These are phyloP conservation scores for Hippopotamus amphibius DNA, from an alignment of 2,113 vertebrate genomes.

Conservation along the genomic window DNA sequence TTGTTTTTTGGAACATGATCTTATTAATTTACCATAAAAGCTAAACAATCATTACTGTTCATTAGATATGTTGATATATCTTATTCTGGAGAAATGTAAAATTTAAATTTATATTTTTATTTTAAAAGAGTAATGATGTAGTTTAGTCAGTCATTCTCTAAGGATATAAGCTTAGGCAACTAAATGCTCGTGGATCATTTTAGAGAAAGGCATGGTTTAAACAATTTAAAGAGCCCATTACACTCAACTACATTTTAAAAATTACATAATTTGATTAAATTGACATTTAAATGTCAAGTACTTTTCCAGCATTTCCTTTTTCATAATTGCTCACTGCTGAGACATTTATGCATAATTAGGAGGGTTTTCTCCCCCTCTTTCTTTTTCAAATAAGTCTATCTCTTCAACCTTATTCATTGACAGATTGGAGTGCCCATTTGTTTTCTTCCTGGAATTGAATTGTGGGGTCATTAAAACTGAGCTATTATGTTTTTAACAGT, in stretches of 20 bases:
- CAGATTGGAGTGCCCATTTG: not conserved
- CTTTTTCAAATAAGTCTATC: not conserved
- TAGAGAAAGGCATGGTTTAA: conserved; percentile 62
- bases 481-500: not conserved
- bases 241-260: conserved; percentile 62
- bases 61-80: conserved; percentile 4
- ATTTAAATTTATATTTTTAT: conserved; percentile 53
- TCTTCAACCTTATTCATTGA: not conserved
- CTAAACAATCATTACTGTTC: not conserved
- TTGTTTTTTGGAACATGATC: not conserved
- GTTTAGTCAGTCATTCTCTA: conserved; percentile 34
- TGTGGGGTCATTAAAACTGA: not conserved
- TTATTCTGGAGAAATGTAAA: conserved; percentile 29
- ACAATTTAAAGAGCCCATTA: conserved; percentile 73
- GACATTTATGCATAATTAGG: conserved; percentile 65
- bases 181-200: conserved; percentile 63
- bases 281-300: conserved; percentile 81
- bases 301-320: conserved; percentile 66
- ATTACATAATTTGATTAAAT: conserved; percentile 72
- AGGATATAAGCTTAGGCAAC: not conserved
- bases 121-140: conserved; percentile 27
- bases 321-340: conserved; percentile 67
- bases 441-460: not conserved
- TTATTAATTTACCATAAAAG: not conserved
- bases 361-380: not conserved